phyloP scores from a whole-genome alignment of 2,888 invertebrate genomes.

The Amphimallon solstitiale region DNA sequence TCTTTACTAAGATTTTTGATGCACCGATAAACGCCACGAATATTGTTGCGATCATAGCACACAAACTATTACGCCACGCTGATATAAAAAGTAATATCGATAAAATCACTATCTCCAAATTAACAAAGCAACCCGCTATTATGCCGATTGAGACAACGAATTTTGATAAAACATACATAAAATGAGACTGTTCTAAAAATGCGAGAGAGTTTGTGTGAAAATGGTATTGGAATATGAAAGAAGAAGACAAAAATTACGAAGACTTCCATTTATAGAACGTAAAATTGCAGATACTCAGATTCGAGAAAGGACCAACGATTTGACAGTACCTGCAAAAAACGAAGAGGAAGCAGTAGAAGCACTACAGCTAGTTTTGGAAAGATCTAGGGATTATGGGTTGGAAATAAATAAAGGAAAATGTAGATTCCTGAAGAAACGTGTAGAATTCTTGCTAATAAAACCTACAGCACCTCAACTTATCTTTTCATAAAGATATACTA shows the following conservation, averaged over 20 bases:
- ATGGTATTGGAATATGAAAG: slow-evolving; percentile 7
- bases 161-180: background rate
- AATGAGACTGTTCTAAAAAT: background rate
- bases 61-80: background rate
- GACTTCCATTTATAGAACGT: slow-evolving; percentile 22
- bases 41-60: background rate
- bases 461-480: too few relatives aligned
- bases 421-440: slow-evolving; percentile 49
- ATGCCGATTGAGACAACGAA: background rate
- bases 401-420: slow-evolving; percentile 56
- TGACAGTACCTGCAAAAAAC: slow-evolving; percentile 19
- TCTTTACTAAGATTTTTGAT: background rate
- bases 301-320: background rate
- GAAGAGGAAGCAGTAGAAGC: slow-evolving; percentile 45
- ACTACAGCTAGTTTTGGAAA: slow-evolving; percentile 46
- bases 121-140: background rate
- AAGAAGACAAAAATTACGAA: slow-evolving; percentile 12
- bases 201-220: background rate
- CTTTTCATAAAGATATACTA: too few relatives aligned
- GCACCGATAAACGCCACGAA: background rate
- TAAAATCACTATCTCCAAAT: background rate
- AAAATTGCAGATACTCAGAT: slow-evolving; percentile 31
- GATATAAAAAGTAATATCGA: background rate
- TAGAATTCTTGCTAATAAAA: background rate
- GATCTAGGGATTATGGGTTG: slow-evolving; percentile 45